Conservation (phyloP, 2,113 vertebrate genomes). For the Lamprotornis superbus region DNA sequence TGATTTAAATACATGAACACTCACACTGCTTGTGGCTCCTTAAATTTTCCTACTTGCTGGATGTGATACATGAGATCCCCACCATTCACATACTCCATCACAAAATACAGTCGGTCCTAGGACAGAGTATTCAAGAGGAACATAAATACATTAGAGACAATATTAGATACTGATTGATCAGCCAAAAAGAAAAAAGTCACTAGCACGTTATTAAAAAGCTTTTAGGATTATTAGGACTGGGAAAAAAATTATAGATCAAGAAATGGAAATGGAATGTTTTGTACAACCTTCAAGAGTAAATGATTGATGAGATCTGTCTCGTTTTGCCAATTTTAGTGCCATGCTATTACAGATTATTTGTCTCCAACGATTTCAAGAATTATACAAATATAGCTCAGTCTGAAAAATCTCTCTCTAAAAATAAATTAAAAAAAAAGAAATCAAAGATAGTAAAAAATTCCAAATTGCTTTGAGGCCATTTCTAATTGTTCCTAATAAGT, state of each 20-base stretch:
- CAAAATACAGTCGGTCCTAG: conserved; percentile 96
- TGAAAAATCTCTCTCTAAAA: not conserved
- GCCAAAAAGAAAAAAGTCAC: not conserved
- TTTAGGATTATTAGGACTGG: conserved; percentile 5
- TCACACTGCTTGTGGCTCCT: conserved; percentile 98
- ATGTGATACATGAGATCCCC: conserved; percentile 99
- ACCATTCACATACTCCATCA: conserved; percentile 99
- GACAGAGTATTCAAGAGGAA: not conserved
- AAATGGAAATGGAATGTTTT: not conserved
- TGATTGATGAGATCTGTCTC: not conserved
- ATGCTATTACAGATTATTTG: not conserved
- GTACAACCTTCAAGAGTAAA: not conserved
- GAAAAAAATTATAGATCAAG: not conserved
- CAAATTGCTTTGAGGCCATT: not conserved
- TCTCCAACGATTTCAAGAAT: not conserved
- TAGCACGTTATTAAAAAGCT: not conserved
- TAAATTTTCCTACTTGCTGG: conserved; percentile 97
- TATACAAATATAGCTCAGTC: not conserved
- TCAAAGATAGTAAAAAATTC: not conserved
- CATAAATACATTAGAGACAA: not conserved
- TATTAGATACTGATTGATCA: not conserved
- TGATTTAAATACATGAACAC: conserved; percentile 33
- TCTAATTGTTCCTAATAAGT: not conserved
- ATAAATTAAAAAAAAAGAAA: not conserved
- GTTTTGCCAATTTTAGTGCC: not conserved